These are phyloP conservation scores for Pseudolaguvia tuberculata DNA, from an alignment of 2,113 vertebrate species.

Conservation along the genomic window DNA sequence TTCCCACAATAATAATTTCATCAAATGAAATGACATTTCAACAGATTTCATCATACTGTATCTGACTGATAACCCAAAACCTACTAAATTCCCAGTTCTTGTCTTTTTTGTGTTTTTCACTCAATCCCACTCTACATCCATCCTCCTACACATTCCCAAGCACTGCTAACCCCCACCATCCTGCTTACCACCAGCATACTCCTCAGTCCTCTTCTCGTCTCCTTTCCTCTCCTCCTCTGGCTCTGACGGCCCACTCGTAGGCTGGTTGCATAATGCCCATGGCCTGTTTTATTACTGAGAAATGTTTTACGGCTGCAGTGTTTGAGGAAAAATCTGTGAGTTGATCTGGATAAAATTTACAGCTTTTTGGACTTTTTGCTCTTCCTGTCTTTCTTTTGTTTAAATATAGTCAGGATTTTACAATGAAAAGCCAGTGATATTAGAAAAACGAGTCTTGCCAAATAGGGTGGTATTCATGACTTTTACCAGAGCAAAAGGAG, in stretches of 20 bases:
- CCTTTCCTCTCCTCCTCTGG: conserved; percentile 20
- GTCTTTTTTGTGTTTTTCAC: not conserved
- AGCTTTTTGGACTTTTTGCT: conserved; percentile 24
- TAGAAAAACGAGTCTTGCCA: not conserved
- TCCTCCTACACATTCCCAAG: conserved; percentile 14
- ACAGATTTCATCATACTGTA: conserved; percentile 43
- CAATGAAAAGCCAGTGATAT: conserved; percentile 3
- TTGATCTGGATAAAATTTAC: conserved; percentile 52
- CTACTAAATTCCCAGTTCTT: conserved; percentile 22
- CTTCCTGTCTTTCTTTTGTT: conserved; percentile 4
- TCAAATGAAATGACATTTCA: conserved; percentile 33
- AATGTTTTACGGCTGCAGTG: conserved; percentile 47
- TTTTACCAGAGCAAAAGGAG: not conserved
- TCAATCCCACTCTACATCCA: not conserved
- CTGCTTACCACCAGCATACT: not conserved
- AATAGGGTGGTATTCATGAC: conserved; percentile 9
- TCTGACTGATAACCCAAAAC: conserved; percentile 18
- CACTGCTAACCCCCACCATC: not conserved
- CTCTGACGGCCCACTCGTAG: conserved; percentile 27
- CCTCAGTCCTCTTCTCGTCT: conserved; percentile 36
- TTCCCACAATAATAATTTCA: conserved; percentile 21
- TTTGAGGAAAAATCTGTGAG: conserved; percentile 57
- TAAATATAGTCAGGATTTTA: conserved; percentile 20
- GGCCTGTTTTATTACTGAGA: conserved; percentile 60
- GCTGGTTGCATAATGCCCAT: conserved; percentile 49